Evolutionary conservation across 35 echinoderm and acorn worm species (phyloP).

Genomic region (Strongylocentrotus purpuratus): DNA sequence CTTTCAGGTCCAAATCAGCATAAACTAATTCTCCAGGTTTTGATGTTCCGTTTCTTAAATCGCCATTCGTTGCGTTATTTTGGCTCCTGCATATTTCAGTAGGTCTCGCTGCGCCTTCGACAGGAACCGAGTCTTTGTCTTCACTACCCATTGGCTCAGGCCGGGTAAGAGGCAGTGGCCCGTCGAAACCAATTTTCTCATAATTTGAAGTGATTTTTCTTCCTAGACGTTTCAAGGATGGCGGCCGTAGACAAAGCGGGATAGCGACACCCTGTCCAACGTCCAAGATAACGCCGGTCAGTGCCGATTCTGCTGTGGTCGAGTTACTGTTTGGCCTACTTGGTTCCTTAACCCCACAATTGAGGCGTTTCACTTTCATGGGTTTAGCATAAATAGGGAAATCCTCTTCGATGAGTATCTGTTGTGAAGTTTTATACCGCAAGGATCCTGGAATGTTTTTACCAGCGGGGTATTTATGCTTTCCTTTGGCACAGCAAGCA

Average conservation of each 20-base stretch:
- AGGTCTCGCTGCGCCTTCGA: background rate
- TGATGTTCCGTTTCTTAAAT: background rate
- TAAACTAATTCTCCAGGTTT: slow-evolving; percentile 39
- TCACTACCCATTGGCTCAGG: slow-evolving; percentile 45
- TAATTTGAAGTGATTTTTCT: slow-evolving; percentile 41
- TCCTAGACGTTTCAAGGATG: slow-evolving; percentile 30
- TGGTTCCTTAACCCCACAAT: background rate
- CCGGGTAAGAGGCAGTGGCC: background rate
- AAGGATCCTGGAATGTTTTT: slow-evolving; percentile 36
- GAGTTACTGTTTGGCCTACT: slow-evolving; percentile 50
- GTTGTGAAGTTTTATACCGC: slow-evolving; percentile 26
- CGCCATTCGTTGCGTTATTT: background rate
- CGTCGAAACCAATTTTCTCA: slow-evolving; percentile 43
- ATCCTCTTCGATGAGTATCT: slow-evolving; percentile 48
- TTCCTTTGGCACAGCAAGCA: slow-evolving; percentile 22
- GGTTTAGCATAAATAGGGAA: slow-evolving; percentile 89
- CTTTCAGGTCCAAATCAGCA: slow-evolving; percentile 53
- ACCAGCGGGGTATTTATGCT: slow-evolving; percentile 10
- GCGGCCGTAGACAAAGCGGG: slow-evolving; percentile 41
- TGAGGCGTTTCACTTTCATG: slow-evolving; percentile 53
- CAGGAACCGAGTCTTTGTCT: background rate
- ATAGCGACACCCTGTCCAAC: background rate
- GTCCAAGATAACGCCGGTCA: background rate
- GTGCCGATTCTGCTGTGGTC: slow-evolving; percentile 13
- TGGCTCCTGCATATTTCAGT: background rate